Percentiles rank a stretch among this genome's conserved stretches.
These are phyloP conservation scores for Brevimyrus niger DNA, from an alignment of 2,113 vertebrate species.

Conservation along the genomic window DNA sequence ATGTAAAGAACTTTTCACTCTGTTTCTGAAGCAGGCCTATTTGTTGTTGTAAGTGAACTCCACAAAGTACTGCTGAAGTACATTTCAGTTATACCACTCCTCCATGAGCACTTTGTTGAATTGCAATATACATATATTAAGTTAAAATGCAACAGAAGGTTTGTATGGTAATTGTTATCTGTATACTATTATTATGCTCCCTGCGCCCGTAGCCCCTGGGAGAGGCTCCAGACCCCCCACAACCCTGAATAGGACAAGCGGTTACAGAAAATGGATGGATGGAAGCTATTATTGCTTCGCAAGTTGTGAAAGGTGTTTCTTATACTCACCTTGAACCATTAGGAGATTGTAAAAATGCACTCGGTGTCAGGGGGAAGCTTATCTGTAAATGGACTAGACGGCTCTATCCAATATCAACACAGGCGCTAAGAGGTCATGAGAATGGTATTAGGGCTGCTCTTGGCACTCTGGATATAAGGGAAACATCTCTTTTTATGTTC, in stretches of 20 bases:
- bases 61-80: background rate
- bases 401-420: background rate
- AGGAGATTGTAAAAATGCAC: background rate
- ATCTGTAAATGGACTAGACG: conserved; percentile 11
- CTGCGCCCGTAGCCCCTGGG: background rate
- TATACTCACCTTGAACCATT: background rate
- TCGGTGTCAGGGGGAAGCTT: background rate
- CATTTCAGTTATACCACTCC: background rate
- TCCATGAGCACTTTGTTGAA: background rate
- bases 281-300: background rate
- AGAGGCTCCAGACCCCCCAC: background rate
- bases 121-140: background rate
- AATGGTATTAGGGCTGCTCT: background rate
- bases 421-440: background rate
- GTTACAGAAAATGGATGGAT: background rate
- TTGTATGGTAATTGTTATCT: background rate
- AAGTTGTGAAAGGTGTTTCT: background rate
- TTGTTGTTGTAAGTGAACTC: background rate
- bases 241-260: background rate
- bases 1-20: background rate
- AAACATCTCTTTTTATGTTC: background rate
- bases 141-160: background rate
- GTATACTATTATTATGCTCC: background rate
- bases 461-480: background rate
- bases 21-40: background rate